Evolutionary conservation across 2,888 invertebrate species (phyloP).

Genomic region (Theodoxus fluviatilis): DNA sequence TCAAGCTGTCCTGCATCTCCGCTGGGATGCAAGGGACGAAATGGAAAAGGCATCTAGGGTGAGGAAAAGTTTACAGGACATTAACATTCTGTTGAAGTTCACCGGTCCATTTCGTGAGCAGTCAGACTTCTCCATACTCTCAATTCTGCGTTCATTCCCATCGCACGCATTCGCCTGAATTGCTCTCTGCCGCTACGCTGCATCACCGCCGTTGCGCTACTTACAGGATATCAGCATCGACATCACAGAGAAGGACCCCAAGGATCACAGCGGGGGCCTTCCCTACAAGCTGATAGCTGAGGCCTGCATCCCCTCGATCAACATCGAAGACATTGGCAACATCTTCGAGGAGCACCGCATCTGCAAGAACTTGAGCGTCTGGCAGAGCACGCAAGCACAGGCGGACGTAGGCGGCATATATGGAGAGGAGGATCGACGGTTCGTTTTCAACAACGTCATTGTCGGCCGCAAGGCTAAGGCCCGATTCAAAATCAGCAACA

Average conservation of each 20-base stretch:
- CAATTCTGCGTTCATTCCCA: no score
- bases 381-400: conserved; percentile 50
- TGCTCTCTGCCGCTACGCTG: no score
- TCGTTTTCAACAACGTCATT: conserved; percentile 65
- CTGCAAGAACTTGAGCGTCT: conserved; percentile 61
- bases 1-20: no score
- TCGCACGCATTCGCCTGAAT: no score
- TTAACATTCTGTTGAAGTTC: no score
- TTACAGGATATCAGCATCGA: conserved; percentile 62
- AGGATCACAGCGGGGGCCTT: conserved; percentile 56
- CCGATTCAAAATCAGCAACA: conserved; percentile 64
- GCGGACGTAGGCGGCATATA: conserved; percentile 62
- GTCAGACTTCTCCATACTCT: no score
- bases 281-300: conserved; percentile 63
- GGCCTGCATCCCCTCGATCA: conserved; percentile 63
- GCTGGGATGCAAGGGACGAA: no score
- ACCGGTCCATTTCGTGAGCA: no score
- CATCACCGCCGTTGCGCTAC: no score
- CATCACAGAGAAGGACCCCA: conserved; percentile 63
- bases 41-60: no score
- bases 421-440: conserved; percentile 64
- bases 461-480: conserved; percentile 63
- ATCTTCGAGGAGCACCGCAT: conserved; percentile 67
- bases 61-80: no score
- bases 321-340: conserved; percentile 57